Evolutionary conservation across 37 sponge, comb jelly and placozoan genomes (phyloP).

Genomic region (Chondrosia reniformis): DNA sequence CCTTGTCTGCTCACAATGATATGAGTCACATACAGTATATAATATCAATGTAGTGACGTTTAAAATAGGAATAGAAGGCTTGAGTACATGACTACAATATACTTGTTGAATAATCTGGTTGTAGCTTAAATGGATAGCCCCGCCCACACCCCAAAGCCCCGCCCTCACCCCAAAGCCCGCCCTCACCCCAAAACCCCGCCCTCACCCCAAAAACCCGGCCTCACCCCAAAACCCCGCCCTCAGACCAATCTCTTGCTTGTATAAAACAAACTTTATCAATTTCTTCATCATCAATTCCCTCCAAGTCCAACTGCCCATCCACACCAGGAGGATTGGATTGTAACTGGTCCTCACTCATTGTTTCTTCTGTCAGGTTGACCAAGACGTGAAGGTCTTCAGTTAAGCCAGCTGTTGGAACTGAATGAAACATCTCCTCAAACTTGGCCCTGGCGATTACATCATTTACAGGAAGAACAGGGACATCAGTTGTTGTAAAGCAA

Average conservation of each 20-base stretch:
- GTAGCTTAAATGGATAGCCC: too few relatives aligned
- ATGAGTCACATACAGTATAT: too few relatives aligned
- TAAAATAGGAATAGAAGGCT: too few relatives aligned
- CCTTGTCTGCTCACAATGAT: too few relatives aligned
- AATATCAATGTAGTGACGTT: too few relatives aligned
- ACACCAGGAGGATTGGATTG: neutral
- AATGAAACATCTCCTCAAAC: conserved; percentile 38
- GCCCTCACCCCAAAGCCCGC: neutral
- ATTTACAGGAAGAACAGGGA: conserved; percentile 45
- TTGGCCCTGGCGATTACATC: conserved; percentile 78
- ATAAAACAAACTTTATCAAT: conserved; percentile 57
- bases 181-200: neutral
- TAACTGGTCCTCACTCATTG: neutral
- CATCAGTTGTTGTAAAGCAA: neutral
- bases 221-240: neutral
- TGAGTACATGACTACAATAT: too few relatives aligned
- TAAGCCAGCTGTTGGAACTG: conserved; percentile 31
- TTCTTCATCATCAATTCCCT: conserved; percentile 81
- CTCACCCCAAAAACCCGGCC: neutral
- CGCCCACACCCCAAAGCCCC: neutral
- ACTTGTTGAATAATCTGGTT: too few relatives aligned
- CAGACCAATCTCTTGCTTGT: neutral
- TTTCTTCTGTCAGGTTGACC: conserved; percentile 39
- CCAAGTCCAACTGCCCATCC: conserved; percentile 29
- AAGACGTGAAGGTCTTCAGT: conserved; percentile 34